Percentiles rank a stretch among this genome's conserved stretches.
phyloP scores from a whole-genome alignment of 2,888 invertebrate species.

The Ophioninae sp. region DNA sequence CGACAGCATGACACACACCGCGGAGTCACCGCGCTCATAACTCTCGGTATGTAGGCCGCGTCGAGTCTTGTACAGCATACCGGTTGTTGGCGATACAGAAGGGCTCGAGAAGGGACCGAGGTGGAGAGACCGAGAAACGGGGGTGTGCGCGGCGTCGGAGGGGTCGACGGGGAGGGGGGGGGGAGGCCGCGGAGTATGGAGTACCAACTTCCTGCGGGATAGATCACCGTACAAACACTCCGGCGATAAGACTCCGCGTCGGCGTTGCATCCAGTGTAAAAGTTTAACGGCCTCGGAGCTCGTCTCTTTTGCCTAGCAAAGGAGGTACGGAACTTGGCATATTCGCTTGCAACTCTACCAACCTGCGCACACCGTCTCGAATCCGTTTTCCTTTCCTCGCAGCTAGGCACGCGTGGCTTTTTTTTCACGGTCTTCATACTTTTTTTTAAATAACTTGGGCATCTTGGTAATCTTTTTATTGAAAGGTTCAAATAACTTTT shows the following conservation, averaged over 20 bases:
- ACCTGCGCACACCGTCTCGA: not conserved
- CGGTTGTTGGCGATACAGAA: constrained; percentile 42
- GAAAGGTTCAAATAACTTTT: too few relatives aligned
- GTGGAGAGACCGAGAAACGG: constrained; percentile 51
- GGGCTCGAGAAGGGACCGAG: constrained; percentile 33
- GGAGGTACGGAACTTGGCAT: constrained; percentile 30
- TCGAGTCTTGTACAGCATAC: constrained; percentile 20
- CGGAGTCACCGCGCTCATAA: constrained; percentile 67
- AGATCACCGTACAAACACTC: constrained; percentile 75
- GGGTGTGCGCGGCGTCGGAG: too few relatives aligned
- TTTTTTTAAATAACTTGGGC: too few relatives aligned
- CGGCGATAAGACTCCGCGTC: constrained; percentile 71
- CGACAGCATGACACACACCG: constrained; percentile 69
- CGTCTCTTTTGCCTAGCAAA: constrained; percentile 42
- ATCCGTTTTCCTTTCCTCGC: constrained; percentile 22
- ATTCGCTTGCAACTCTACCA: constrained; percentile 28
- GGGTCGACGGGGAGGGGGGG: not conserved
- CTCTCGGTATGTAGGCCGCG: constrained; percentile 74
- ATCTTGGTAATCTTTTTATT: too few relatives aligned
- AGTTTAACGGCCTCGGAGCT: constrained; percentile 69
- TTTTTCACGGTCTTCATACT: too few relatives aligned
- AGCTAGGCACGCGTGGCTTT: constrained; percentile 10
- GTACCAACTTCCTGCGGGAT: constrained; percentile 74
- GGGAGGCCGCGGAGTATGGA: constrained; percentile 50
- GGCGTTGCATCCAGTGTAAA: constrained; percentile 71